Evolutionary conservation across 1,140 invertebrate species (phyloP).

Genomic region (Daktulosphaira vitifoliae): DNA sequence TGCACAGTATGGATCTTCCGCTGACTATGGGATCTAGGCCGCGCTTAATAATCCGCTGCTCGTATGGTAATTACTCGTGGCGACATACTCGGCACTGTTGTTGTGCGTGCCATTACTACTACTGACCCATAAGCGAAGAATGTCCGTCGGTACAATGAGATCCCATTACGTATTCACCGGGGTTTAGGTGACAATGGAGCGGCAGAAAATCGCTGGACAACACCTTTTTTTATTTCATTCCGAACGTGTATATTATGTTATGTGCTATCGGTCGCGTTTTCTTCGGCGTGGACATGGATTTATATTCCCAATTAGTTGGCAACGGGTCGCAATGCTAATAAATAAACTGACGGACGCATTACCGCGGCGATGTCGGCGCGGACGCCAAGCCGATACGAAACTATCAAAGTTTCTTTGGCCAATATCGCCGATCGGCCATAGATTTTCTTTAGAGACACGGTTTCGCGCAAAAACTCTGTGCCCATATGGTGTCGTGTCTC

Average conservation of each 20-base stretch:
- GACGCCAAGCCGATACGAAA: too few relatives aligned
- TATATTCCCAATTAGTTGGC: too few relatives aligned
- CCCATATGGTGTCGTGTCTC: slow-evolving; percentile 17
- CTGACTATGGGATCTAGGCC: slow-evolving; percentile 29
- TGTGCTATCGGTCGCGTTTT: too few relatives aligned
- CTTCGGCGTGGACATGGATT: too few relatives aligned
- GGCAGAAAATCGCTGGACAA: neutral
- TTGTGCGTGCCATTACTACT: neutral
- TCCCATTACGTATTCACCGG: slow-evolving; percentile 28
- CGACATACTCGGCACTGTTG: neutral
- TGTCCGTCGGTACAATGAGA: slow-evolving; percentile 6
- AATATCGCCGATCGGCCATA: neutral
- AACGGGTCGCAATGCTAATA: too few relatives aligned
- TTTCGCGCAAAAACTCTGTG: neutral
- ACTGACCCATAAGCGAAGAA: slow-evolving; percentile 28
- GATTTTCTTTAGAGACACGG: too few relatives aligned
- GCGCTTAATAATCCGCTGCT: slow-evolving; percentile 14
- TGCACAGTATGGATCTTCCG: neutral
- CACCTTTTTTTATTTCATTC: too few relatives aligned
- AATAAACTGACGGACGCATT: too few relatives aligned
- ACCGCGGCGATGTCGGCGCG: too few relatives aligned
- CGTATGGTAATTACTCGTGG: slow-evolving; percentile 9
- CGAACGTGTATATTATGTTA: too few relatives aligned
- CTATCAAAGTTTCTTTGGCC: neutral
- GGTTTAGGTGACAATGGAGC: neutral